These are phyloP conservation scores for Diabrotica undecimpunctata DNA, from an alignment of 1,140 invertebrate genomes.

Conservation along the genomic window DNA sequence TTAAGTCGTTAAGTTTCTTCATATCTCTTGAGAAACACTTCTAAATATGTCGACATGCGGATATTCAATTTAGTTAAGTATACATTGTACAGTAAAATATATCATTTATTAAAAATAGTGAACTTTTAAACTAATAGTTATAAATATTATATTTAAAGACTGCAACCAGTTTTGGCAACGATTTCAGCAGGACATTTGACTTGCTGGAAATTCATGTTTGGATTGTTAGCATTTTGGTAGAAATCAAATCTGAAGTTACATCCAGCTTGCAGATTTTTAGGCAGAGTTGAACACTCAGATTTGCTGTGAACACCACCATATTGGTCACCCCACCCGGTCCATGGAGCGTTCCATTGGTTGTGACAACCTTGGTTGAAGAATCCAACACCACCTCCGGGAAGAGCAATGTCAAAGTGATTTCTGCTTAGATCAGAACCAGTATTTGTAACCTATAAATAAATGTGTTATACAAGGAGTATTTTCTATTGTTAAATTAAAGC, in stretches of 20 bases:
- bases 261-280: constrained; percentile 20
- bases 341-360: constrained; percentile 24
- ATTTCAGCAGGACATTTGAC: constrained; percentile 21
- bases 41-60: too few relatives aligned
- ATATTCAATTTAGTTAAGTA: too few relatives aligned
- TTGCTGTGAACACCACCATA: constrained; percentile 16
- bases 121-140: too few relatives aligned
- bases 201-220: constrained; percentile 25
- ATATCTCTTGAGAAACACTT: too few relatives aligned
- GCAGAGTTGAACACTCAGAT: constrained; percentile 20
- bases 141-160: too few relatives aligned
- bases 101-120: too few relatives aligned
- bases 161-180: constrained; percentile 12
- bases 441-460: too few relatives aligned
- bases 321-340: constrained; percentile 24
- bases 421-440: background rate
- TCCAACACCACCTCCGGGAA: constrained; percentile 28
- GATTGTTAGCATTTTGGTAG: constrained; percentile 26
- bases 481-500: too few relatives aligned
- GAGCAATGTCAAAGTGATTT: constrained; percentile 22
- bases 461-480: too few relatives aligned
- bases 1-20: too few relatives aligned
- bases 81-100: too few relatives aligned
- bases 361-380: constrained; percentile 21
- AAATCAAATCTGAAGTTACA: constrained; percentile 25